Evolutionary conservation across 1,140 invertebrate species (phyloP), one percentile per base, ranked within the genome.

Genomic region (Nephila pilipes): DNA sequence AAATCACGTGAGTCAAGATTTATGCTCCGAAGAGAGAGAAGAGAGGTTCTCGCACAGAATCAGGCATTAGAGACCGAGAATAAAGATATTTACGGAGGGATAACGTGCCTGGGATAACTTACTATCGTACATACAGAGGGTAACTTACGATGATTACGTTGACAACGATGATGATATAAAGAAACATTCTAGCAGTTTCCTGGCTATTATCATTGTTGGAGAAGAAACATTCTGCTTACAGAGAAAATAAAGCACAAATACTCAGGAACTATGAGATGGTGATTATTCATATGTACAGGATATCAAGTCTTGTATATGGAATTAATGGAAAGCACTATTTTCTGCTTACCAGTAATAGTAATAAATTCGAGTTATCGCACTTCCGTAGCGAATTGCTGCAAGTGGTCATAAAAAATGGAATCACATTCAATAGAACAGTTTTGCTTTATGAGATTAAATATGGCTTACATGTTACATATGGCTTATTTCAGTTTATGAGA

Each of bases 131-230:
- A 54, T 81, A 81, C 36, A 22, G 79, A 20, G 79, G 79, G 38
- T 81, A 81, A 81, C 79, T 81, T 81, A 81, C 79, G 79, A 81
- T 81, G 79, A 54, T 81, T 81, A 81, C 25, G 46, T 20, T 81
- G 79, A 81, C 79, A 81, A 81, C 79, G 79, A 54, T 81, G 79
- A 81, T 81, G 79, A 69, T 81, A 81, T 81, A 81, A 81, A 81
- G 79, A 81, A 81, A 81, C 36, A 81, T 81, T 36, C 36, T 81
- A 81, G 65, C 79, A 46, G 36, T 81, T 81, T 81, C 79, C 79
- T 81, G 46, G 79, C 79, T 81, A 81, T 81, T 81, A 81, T 81
- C 79, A 46, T n/a, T 81, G 79, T 22, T 81, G n/a, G 79, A 81
- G 38, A 46, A 81, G 38, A 81, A 81, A 81, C 79, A 81, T 54